A percentile compares a stretch with the other conserved stretches of the same genome.
Conservation (phyloP, 2,113 vertebrate genomes). For the Polypterus bichir region DNA sequence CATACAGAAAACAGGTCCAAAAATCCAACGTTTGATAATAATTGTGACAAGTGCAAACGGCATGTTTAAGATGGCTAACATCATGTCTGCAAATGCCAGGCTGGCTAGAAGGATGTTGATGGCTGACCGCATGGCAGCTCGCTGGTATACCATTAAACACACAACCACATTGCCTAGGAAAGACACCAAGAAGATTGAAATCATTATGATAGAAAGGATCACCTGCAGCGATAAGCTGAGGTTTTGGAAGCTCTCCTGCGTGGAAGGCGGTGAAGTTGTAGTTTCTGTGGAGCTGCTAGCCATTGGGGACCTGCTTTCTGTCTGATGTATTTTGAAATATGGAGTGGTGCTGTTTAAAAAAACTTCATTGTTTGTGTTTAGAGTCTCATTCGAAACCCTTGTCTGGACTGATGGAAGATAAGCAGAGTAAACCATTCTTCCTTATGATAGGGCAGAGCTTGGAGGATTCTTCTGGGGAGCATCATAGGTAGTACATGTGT, state of each 20-base stretch:
- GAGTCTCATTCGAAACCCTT: constrained; percentile 48
- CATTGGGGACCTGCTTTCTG: constrained; percentile 31
- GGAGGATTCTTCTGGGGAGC: background rate
- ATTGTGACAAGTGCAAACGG: constrained; percentile 83
- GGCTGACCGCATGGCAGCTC: constrained; percentile 91
- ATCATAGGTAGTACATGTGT: constrained; percentile 27
- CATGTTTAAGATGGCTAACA: constrained; percentile 89
- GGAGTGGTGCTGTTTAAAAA: constrained; percentile 54
- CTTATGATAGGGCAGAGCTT: constrained; percentile 9
- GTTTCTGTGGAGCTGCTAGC: constrained; percentile 37
- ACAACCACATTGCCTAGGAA: constrained; percentile 90
- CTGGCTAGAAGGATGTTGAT: constrained; percentile 96
- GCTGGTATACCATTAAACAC: constrained; percentile 96
- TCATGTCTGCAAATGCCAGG: constrained; percentile 89
- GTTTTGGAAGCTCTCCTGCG: constrained; percentile 44
- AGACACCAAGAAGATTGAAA: constrained; percentile 72
- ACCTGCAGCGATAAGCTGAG: constrained; percentile 76
- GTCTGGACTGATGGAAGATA: constrained; percentile 43
- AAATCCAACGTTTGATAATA: constrained; percentile 78
- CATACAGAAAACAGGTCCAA: constrained; percentile 78
- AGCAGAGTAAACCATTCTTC: constrained; percentile 66
- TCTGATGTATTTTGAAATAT: constrained; percentile 7
- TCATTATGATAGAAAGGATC: constrained; percentile 73
- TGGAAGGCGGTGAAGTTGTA: constrained; percentile 32
- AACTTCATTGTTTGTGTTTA: constrained; percentile 28